These are phyloP conservation scores for Tonatia bakeri DNA, from an alignment of 2,113 vertebrate genomes.

Conservation along the genomic window DNA sequence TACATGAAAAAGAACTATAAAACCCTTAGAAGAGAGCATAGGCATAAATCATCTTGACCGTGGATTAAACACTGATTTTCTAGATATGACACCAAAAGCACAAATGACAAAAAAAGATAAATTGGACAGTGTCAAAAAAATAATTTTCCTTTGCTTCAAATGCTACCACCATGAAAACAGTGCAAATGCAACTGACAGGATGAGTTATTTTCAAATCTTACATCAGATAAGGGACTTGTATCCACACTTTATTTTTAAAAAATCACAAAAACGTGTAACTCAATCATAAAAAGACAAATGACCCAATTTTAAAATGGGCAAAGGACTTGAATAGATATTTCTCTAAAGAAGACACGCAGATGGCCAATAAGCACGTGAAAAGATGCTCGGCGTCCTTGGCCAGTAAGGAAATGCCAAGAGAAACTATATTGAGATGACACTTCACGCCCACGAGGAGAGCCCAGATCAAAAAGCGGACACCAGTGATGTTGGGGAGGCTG, in stretches of 20 bases:
- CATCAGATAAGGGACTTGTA: neutral
- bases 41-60: neutral
- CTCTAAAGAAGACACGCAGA: neutral
- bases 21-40: neutral
- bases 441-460: neutral
- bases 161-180: neutral
- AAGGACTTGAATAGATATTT: neutral
- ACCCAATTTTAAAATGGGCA: neutral
- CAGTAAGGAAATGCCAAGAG: neutral
- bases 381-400: neutral
- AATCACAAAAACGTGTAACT: neutral
- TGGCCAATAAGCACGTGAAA: neutral
- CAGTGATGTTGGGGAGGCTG: neutral
- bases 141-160: neutral
- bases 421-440: neutral
- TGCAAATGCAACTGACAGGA: neutral
- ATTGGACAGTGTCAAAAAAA: neutral
- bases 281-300: neutral
- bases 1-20: neutral
- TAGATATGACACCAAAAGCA: neutral
- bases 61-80: neutral
- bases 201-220: neutral
- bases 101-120: neutral
- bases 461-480: neutral
- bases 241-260: neutral